These are phyloP conservation scores for Dendrolimus kikuchii DNA, from an alignment of 1,140 invertebrate genomes.

Conservation along the genomic window DNA sequence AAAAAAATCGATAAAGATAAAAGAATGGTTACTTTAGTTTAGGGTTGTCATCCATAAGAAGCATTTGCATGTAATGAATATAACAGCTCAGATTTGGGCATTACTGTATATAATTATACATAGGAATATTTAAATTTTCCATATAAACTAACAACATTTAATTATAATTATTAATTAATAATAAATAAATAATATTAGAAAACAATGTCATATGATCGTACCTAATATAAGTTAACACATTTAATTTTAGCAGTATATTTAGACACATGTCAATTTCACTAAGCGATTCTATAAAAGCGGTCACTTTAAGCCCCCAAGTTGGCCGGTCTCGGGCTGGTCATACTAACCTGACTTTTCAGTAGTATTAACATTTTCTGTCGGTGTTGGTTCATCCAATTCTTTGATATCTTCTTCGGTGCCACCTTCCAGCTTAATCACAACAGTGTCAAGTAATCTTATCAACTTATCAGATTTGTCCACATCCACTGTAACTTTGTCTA, in stretches of 20 bases:
- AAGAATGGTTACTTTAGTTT: too few relatives aligned
- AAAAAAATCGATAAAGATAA: slow-evolving; percentile 13
- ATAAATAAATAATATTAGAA: slow-evolving; percentile 2
- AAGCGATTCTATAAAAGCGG: too few relatives aligned
- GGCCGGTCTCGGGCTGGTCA: background rate
- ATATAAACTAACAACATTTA: background rate
- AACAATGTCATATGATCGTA: background rate
- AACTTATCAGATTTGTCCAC: slow-evolving; percentile 90
- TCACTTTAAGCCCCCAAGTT: too few relatives aligned
- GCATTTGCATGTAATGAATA: too few relatives aligned
- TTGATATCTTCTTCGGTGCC: slow-evolving; percentile 96
- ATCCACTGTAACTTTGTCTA: slow-evolving; percentile 89
- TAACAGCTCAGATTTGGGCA: too few relatives aligned
- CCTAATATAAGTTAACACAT: background rate
- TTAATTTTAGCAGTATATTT: background rate
- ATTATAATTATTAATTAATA: slow-evolving; percentile 3
- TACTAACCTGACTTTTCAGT: slow-evolving; percentile 48
- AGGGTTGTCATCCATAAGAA: too few relatives aligned
- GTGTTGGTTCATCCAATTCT: slow-evolving; percentile 78
- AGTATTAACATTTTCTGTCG: slow-evolving; percentile 29
- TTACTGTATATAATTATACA: too few relatives aligned
- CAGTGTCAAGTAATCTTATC: slow-evolving; percentile 93
- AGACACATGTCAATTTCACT: too few relatives aligned
- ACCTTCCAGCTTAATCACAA: slow-evolving; percentile 97
- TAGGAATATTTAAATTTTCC: too few relatives aligned